A percentile compares a stretch with the other conserved stretches of the same genome.
Conservation (phyloP, 2,113 vertebrate genomes). For the Marmota monax region DNA sequence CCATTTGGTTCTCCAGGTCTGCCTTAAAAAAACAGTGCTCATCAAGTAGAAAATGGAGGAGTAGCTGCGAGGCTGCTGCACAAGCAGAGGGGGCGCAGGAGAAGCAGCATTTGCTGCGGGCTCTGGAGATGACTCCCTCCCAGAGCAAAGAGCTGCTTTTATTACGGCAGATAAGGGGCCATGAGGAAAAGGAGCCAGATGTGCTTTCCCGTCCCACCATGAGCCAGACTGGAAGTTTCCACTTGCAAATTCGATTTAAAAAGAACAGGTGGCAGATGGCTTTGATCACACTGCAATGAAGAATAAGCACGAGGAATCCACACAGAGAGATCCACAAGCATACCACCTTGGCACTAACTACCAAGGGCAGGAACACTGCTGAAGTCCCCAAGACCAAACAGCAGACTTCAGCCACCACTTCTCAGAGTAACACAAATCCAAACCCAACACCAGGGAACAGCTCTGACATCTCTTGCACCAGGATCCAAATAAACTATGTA, state of each 20-base stretch:
- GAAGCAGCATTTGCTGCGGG: slow-evolving; percentile 44
- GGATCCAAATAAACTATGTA: neutral
- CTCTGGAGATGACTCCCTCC: slow-evolving; percentile 2
- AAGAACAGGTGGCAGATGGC: slow-evolving; percentile 70
- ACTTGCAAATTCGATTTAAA: slow-evolving; percentile 71
- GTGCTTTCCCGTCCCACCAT: slow-evolving; percentile 65
- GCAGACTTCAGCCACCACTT: neutral
- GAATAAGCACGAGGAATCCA: slow-evolving; percentile 29
- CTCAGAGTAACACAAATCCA: neutral
- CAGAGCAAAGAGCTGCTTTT: neutral
- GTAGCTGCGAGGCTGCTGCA: slow-evolving; percentile 55
- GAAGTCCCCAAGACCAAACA: neutral
- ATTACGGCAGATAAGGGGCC: slow-evolving; percentile 51
- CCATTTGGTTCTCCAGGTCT: neutral
- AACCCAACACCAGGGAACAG: neutral
- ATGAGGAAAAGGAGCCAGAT: slow-evolving; percentile 65
- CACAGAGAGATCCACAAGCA: neutral
- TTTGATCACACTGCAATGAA: slow-evolving; percentile 71
- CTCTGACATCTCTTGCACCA: neutral
- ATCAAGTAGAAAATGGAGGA: slow-evolving; percentile 59
- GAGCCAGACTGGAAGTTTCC: slow-evolving; percentile 64
- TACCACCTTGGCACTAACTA: slow-evolving; percentile 1
- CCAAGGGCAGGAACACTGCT: neutral
- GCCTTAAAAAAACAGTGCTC: neutral
- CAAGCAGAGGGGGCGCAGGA: slow-evolving; percentile 49